Percentiles rank a stretch among this genome's conserved stretches.
These are phyloP conservation scores for Ceratotherium simum DNA, from an alignment of 2,113 vertebrate genomes.

Conservation along the genomic window DNA sequence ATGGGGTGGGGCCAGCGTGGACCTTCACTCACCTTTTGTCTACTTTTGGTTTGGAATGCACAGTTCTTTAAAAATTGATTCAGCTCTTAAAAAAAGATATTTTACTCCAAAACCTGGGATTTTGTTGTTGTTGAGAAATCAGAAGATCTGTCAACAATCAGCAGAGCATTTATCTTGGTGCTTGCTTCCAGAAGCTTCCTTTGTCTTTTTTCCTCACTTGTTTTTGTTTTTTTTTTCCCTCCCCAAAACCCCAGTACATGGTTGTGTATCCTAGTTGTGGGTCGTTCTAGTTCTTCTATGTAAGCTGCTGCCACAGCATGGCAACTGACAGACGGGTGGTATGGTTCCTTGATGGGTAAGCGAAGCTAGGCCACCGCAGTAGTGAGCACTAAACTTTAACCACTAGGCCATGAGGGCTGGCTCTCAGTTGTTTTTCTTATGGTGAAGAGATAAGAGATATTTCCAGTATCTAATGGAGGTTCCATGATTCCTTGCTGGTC, in stretches of 20 bases:
- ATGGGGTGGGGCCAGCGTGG: neutral
- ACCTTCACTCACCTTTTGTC: neutral
- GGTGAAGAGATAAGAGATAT: neutral
- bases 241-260: too few species aligned
- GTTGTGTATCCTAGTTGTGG: too few species aligned
- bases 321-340: too few species aligned
- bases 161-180: neutral
- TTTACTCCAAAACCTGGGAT: neutral
- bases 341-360: too few species aligned
- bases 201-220: neutral
- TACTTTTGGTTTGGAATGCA: neutral
- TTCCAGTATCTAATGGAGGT: neutral
- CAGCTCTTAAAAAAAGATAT: neutral
- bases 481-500: neutral
- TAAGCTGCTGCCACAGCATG: too few species aligned
- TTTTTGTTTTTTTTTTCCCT: neutral
- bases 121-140: neutral
- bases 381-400: too few species aligned
- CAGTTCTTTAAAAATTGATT: neutral
- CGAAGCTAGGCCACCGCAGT: too few species aligned
- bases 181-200: neutral
- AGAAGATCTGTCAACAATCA: neutral
- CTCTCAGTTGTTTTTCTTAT: slow-evolving; percentile 14
- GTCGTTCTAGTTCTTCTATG: too few species aligned
- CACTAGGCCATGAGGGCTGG: too few species aligned